A percentile compares a stretch with the other conserved stretches of the same genome.
phyloP scores from a whole-genome alignment of 2,888 invertebrate genomes.

The Poecilus cupreus region DNA sequence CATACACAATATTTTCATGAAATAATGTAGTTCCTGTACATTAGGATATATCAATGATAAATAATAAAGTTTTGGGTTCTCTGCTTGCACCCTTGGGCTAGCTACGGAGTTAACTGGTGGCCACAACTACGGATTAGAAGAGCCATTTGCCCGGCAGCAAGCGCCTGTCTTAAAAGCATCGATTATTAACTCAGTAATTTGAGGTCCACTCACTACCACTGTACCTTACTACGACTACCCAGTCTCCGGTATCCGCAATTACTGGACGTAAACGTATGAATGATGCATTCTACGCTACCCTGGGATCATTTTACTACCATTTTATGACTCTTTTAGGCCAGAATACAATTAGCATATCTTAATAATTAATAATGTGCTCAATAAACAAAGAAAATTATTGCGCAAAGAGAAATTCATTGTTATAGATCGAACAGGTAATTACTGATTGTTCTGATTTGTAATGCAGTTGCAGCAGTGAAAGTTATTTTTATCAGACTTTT shows the following conservation, averaged over 20 bases:
- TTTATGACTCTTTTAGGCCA: conserved; percentile 49
- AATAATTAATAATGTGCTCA: conserved; percentile 9
- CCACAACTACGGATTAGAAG: conserved; percentile 35
- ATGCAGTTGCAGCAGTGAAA: conserved; percentile 6
- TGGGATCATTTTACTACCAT: conserved; percentile 16
- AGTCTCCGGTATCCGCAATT: conserved; percentile 28
- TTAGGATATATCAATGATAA: no score
- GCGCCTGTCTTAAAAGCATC: conserved; percentile 53
- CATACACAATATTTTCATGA: no score
- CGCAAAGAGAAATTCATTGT: conserved; percentile 19
- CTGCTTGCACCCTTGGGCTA: conserved; percentile 35
- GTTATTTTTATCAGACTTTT: neutral
- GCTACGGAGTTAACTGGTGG: conserved; percentile 37
- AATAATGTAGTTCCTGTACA: no score
- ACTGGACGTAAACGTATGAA: conserved; percentile 31
- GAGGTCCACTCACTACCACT: conserved; percentile 29
- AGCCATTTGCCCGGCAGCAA: conserved; percentile 31
- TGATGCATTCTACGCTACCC: conserved; percentile 31
- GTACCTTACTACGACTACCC: neutral
- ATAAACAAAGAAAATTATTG: conserved; percentile 39
- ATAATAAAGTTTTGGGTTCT: conserved; percentile 13
- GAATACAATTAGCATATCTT: conserved; percentile 29
- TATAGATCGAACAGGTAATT: neutral
- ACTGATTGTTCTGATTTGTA: conserved; percentile 13
- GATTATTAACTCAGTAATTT: conserved; percentile 55